Base-by-base conservation (phyloP, 2,113 vertebrate species). In the Crotalus viridis region DNA sequence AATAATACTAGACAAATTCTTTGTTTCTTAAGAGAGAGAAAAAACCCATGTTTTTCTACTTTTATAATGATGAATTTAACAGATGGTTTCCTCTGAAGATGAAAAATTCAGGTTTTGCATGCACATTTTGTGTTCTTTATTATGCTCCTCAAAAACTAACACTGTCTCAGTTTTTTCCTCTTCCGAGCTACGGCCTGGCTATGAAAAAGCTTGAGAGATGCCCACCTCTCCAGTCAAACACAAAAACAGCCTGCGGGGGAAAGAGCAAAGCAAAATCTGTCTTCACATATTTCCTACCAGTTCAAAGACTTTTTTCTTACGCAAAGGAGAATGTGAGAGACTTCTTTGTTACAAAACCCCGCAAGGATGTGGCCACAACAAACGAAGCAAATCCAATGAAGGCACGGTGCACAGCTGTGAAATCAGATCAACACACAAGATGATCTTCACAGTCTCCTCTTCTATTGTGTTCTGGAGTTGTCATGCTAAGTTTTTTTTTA, bases 151-250 rank as follows among this genome's bases (percentile, higher is more conserved):
- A 92, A 91, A 95, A 92, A 97, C 97, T 97, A 97, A 97, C 95
- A 74, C 96, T 97, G 96, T 96, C 96, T 97, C 97, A 97, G 97
- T 97, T 96, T 97, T 97, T 95, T 97, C 92, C 94, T 90, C 86
- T 91, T 90, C 91, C 81, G 93, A 94, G 93, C 93, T 94, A 74
- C 2, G 88, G 19, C 92, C 94, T 87, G 92, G 90, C 92, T 93
- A 59, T 52, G 28, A 93, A 93, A 93, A 91, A 91, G 33, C 87
- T 12, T 51, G 81, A 85, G 85, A 93, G 81, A 92, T 48, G 56
- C 90, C 90, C 88, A 74, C 74, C 88, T 90, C 88, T 94, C 90
- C 91, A 87, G 90, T 28, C 24, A 2, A 89, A 46, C 55, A 89
- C 43, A 86, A 91, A 91, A 46, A 64, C 24, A 89, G 88, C 88